A percentile compares a stretch with the other conserved stretches of the same genome.
Evolutionary conservation across 2,797 vertebrate genomes (phyloP).

Genomic region (Kryptolebias ocellatus): DNA sequence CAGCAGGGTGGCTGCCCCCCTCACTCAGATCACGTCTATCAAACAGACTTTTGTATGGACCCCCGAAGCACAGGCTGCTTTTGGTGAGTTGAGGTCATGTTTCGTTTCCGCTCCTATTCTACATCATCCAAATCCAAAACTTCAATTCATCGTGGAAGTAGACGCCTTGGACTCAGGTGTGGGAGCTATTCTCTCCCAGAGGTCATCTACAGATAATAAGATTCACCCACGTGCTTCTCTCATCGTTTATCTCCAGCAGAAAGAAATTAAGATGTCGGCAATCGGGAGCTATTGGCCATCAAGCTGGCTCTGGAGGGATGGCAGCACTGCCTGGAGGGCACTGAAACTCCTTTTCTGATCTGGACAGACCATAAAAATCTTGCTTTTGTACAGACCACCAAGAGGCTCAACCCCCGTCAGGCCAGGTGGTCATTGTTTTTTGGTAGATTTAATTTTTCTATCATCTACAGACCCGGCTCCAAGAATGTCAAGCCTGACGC

Average conservation of each 20-base stretch:
- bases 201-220: background rate
- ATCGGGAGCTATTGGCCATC: background rate
- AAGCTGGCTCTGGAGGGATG: background rate
- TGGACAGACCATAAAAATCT: constrained; percentile 9
- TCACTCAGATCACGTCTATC: background rate
- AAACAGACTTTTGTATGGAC: no score
- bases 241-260: background rate
- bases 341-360: background rate
- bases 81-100: fast-evolving
- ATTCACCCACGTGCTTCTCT: background rate
- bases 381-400: background rate
- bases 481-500: no score
- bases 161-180: background rate
- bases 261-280: background rate
- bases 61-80: background rate
- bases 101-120: background rate
- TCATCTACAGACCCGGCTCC: no score
- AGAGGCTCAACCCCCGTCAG: no score
- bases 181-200: background rate
- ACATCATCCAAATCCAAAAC: background rate
- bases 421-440: no score
- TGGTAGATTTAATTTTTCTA: no score
- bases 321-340: no score
- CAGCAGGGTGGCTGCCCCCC: no score
- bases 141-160: background rate